These are phyloP conservation scores for Rutilus rutilus DNA, from an alignment of 2,113 vertebrate species.

Conservation along the genomic window DNA sequence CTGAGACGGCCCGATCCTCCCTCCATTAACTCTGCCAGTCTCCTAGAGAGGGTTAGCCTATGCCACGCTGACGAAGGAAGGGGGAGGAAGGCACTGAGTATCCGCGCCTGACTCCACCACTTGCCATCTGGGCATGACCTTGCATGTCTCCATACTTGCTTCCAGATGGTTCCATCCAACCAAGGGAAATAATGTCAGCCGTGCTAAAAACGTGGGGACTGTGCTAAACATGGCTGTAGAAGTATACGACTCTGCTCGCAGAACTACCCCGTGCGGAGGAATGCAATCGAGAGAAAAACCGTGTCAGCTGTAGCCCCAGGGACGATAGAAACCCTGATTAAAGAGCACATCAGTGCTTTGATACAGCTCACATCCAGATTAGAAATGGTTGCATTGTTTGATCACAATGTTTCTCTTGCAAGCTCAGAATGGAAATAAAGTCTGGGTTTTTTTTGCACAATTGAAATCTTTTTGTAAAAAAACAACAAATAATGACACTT, in stretches of 20 bases:
- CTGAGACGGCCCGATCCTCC: not conserved
- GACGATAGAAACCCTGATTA: constrained; percentile 69
- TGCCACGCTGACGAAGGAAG: constrained; percentile 7
- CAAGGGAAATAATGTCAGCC: constrained; percentile 35
- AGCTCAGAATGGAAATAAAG: constrained; percentile 4
- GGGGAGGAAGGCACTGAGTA: not conserved
- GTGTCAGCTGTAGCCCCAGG: constrained; percentile 68
- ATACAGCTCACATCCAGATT: constrained; percentile 66
- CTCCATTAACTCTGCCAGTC: not conserved
- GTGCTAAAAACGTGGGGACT: constrained; percentile 23
- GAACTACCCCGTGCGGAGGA: constrained; percentile 39
- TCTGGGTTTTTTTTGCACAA: constrained; percentile 46
- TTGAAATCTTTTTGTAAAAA: constrained; percentile 61
- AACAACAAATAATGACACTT: constrained; percentile 56
- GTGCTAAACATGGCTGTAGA: constrained; percentile 40
- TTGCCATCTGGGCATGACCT: constrained; percentile 40
- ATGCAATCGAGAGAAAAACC: constrained; percentile 64
- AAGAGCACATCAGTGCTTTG: constrained; percentile 70
- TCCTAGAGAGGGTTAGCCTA: constrained; percentile 1
- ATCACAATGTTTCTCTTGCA: constrained; percentile 61
- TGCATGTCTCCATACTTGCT: constrained; percentile 42
- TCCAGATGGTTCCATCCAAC: constrained; percentile 50
- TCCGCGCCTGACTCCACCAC: not conserved
- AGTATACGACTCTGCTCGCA: not conserved
- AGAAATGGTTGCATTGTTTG: constrained; percentile 68